Conservation (phyloP, 1,140 invertebrate genomes). For the Cylas formicarius region DNA sequence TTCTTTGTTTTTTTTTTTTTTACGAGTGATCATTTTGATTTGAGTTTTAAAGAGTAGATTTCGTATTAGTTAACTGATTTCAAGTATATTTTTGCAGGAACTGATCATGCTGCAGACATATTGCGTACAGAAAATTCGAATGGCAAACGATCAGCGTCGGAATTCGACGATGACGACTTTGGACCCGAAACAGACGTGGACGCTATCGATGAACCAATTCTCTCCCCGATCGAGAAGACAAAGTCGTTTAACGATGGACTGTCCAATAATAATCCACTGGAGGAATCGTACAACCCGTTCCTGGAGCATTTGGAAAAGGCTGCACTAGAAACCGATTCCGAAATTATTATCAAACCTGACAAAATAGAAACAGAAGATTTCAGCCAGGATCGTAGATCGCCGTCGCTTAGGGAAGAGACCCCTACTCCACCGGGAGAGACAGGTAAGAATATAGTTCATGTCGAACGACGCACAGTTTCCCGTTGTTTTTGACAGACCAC, state of each 20-base stretch:
- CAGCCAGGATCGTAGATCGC: constrained; percentile 15
- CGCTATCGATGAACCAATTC: constrained; percentile 46
- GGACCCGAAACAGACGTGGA: constrained; percentile 57
- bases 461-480: no score
- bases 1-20: not conserved
- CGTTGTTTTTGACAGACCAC: no score
- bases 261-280: constrained; percentile 26
- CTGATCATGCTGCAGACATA: constrained; percentile 16
- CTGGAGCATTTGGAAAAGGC: constrained; percentile 26
- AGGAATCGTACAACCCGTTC: constrained; percentile 28
- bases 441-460: no score
- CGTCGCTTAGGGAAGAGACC: constrained; percentile 40
- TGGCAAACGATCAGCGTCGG: constrained; percentile 30
- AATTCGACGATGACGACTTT: constrained; percentile 48
- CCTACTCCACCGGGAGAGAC: constrained; percentile 49
- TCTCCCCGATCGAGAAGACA: constrained; percentile 18
- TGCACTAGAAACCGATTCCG: constrained; percentile 27
- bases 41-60: no score
- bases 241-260: constrained; percentile 22
- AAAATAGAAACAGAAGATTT: no score
- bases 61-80: no score
- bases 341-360: no score
- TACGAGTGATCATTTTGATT: no score
- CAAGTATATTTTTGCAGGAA: constrained; percentile 15
- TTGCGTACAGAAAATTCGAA: constrained; percentile 31